These are phyloP conservation scores for Dunckerocampus dactyliophorus DNA, from an alignment of 2,113 vertebrate species.

Conservation along the genomic window DNA sequence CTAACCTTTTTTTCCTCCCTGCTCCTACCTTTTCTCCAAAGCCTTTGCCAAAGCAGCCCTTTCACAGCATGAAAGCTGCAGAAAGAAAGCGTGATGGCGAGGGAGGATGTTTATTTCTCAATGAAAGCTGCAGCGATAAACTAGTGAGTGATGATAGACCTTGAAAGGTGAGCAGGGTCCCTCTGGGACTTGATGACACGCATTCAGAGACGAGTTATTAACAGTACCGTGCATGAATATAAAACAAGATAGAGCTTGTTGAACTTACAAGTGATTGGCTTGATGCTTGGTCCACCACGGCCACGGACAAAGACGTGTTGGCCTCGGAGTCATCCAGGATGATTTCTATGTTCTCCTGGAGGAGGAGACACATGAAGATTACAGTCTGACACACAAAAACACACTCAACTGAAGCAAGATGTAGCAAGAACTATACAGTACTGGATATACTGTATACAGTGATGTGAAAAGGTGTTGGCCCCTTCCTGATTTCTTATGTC, in stretches of 20 bases:
- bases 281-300: constrained; percentile 86
- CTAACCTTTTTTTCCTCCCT: constrained; percentile 48
- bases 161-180: constrained; percentile 17
- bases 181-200: constrained; percentile 4
- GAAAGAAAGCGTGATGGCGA: constrained; percentile 17
- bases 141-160: constrained; percentile 16
- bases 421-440: background rate
- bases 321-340: constrained; percentile 84
- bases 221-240: background rate
- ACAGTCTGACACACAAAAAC: too few species aligned
- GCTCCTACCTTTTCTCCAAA: constrained; percentile 29
- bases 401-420: background rate
- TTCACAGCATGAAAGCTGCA: constrained; percentile 26
- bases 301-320: constrained; percentile 76
- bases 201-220: constrained; percentile 8
- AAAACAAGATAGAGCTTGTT: background rate
- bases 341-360: constrained; percentile 92
- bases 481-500: too few species aligned
- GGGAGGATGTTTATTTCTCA: constrained; percentile 11
- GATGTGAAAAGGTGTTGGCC: too few species aligned
- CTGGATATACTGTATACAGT: too few species aligned
- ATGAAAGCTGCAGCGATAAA: constrained; percentile 1
- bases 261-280: constrained; percentile 87
- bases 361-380: constrained; percentile 26
- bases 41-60: constrained; percentile 31